Base-by-base conservation (phyloP, 2,113 vertebrate species). In the Psilopsiagon aurifrons region DNA sequence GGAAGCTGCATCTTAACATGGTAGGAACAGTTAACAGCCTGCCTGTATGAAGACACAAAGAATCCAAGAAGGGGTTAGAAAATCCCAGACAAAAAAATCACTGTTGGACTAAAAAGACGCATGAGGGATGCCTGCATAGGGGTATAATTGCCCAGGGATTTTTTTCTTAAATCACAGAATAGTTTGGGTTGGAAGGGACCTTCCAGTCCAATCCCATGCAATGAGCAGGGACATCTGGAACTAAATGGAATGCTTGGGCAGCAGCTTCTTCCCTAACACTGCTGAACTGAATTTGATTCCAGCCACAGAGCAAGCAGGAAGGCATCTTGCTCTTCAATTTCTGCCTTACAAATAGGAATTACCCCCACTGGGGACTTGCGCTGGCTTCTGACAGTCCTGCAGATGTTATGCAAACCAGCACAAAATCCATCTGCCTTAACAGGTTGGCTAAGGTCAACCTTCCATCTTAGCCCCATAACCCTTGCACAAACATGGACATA, bases 391-490 rank as follows among this genome's bases (percentile, higher is more conserved):
- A 39, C 16, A 25, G 43, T 24, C 68, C 86, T 35, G 59, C 5
- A 17, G 31, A 17, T 0, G 13, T 83, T 81, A 49, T 1, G n/a
- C 17, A 87, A 92, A 70, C 20, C 76, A 73, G 76, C 57, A 51
- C 92, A 88, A 97, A 97, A 87, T 97, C 93, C 91, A 55, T 4
- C 68, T 60, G 31, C 78, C 57, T 62, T 25, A 51, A 55, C 47
- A 29, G 55, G 13, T 22, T 35, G 39, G 47, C 69, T 71, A 10
- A 69, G 84, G 78, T 47, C 60, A 91, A 46, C 19, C 31, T 63
- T 71, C 28, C 51, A 71, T 86, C 43, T 54, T 52, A 43, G 62
- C 35, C 76, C 67, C 37, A 69, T 4, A 47, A 89, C 25, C 85
- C 92, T 75, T 5, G 1, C 39, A 29, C 82, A 94, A 92, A 91